Conservation (phyloP, 2,113 vertebrate species). For the Ictidomys tridecemlineatus region DNA sequence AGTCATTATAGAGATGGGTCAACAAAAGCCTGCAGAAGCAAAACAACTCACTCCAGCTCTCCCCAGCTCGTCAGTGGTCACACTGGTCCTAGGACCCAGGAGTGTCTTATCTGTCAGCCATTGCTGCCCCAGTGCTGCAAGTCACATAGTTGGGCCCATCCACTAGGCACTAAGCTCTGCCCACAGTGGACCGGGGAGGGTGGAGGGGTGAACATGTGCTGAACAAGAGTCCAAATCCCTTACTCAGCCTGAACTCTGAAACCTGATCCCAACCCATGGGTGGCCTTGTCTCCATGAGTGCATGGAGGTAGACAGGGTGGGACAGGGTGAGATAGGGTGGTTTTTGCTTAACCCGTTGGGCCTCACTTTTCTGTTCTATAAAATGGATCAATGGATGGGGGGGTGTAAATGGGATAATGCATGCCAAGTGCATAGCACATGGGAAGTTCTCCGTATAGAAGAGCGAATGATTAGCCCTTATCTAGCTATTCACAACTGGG, state of each 20-base stretch:
- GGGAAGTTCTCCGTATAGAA: neutral
- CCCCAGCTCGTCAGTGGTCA: neutral
- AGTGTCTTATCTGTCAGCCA: neutral
- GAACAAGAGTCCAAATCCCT: neutral
- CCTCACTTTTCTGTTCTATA: neutral
- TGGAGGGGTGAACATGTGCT: neutral
- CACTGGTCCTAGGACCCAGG: neutral
- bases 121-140: neutral
- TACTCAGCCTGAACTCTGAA: neutral
- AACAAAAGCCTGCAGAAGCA: neutral
- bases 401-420: neutral
- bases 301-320: neutral
- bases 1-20: neutral
- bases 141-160: too few relatives aligned
- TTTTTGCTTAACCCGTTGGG: neutral
- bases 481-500: neutral
- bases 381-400: neutral
- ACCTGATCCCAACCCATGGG: neutral
- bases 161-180: too few relatives aligned
- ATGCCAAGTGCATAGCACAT: neutral
- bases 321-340: neutral
- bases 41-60: neutral
- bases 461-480: neutral
- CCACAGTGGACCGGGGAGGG: neutral
- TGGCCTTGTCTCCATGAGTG: neutral